Evolutionary conservation across 2,888 invertebrate genomes (phyloP).

Genomic region (Eilema depressum): DNA sequence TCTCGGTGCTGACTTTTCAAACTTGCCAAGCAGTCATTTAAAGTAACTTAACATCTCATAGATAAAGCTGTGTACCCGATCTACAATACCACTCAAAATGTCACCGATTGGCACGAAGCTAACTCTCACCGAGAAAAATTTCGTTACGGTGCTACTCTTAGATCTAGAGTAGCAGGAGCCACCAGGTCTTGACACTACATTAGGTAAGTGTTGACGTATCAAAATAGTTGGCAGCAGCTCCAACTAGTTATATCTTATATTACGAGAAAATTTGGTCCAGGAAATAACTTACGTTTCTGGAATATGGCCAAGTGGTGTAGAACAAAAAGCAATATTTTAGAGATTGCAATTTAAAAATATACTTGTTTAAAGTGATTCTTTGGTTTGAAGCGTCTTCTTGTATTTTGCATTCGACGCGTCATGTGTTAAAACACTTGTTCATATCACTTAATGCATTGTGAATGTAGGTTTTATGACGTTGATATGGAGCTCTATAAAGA

Average conservation of each 20-base stretch:
- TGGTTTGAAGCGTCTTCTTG: background rate
- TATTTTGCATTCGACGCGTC: too few relatives aligned
- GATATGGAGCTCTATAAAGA: too few relatives aligned
- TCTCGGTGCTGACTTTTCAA: too few relatives aligned
- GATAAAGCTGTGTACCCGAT: too few relatives aligned
- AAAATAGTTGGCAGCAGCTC: conserved; percentile 11
- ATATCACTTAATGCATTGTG: too few relatives aligned
- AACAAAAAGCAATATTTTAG: background rate
- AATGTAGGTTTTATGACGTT: too few relatives aligned
- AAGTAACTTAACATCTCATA: too few relatives aligned
- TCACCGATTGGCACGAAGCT: background rate
- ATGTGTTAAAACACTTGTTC: background rate
- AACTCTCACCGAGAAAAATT: background rate
- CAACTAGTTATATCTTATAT: conserved; percentile 2
- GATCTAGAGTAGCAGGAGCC: background rate
- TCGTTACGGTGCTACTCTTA: background rate
- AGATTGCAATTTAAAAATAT: background rate
- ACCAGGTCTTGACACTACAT: background rate
- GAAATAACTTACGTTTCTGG: conserved; percentile 4
- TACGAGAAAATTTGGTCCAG: background rate
- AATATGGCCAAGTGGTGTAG: conserved; percentile 5
- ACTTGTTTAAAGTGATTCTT: background rate
- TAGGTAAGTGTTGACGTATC: conserved; percentile 2
- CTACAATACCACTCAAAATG: too few relatives aligned
- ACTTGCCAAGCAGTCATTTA: too few relatives aligned